A percentile compares a stretch with the other conserved stretches of the same genome.
phyloP scores from a whole-genome alignment of 2,113 vertebrate genomes.

The Pseudorectes ferrugineus region DNA sequence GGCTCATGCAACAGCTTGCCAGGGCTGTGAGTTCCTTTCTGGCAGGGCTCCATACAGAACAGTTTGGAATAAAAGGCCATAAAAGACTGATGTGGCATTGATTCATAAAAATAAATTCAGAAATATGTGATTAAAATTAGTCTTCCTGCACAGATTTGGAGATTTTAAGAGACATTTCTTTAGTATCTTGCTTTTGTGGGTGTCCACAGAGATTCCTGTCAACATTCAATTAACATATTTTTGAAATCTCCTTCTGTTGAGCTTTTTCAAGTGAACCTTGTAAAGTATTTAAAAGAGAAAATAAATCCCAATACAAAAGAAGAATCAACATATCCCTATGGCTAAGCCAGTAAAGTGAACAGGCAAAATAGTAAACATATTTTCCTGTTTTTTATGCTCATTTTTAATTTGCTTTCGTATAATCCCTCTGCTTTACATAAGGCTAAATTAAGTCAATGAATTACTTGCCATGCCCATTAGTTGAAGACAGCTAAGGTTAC shows the following conservation, averaged over 20 bases:
- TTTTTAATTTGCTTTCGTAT: slow-evolving; percentile 34
- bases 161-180: slow-evolving; percentile 7
- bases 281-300: not conserved
- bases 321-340: not conserved
- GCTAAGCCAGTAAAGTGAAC: slow-evolving; percentile 4
- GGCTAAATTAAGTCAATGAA: not conserved
- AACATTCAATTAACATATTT: slow-evolving; percentile 49
- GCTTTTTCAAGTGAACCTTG: slow-evolving; percentile 22
- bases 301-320: slow-evolving; percentile 24
- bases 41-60: not conserved
- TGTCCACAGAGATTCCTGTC: slow-evolving; percentile 30
- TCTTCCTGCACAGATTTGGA: slow-evolving; percentile 24
- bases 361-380: not conserved
- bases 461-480: not conserved
- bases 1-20: not conserved
- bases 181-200: slow-evolving; percentile 39
- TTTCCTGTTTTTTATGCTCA: not conserved
- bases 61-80: slow-evolving; percentile 25
- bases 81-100: slow-evolving; percentile 22
- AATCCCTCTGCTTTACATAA: not conserved
- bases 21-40: not conserved
- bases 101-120: slow-evolving; percentile 48
- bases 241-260: slow-evolving; percentile 38
- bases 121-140: slow-evolving; percentile 50
- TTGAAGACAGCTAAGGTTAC: not conserved